phyloP scores from a whole-genome alignment of 2,113 vertebrate species.

The Chauna torquata region DNA sequence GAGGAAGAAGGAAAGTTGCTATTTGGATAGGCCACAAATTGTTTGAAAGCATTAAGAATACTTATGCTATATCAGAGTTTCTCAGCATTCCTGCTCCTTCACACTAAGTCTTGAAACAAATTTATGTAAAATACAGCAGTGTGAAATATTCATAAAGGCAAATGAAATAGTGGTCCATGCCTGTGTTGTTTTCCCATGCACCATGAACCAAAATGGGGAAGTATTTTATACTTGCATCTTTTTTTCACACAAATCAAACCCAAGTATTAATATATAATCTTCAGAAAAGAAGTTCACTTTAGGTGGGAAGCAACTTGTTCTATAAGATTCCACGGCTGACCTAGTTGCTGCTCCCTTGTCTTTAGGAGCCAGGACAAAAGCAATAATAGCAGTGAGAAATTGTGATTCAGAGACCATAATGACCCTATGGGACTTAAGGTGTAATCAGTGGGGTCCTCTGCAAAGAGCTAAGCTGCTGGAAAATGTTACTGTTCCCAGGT shows the following conservation, averaged over 20 bases:
- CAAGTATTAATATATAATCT: neutral
- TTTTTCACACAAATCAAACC: neutral
- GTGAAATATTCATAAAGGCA: neutral
- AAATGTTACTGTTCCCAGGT: neutral
- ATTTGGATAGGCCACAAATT: neutral
- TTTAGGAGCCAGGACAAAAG: neutral
- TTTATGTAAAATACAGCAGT: neutral
- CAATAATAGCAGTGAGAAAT: neutral
- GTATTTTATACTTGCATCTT: neutral
- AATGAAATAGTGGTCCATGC: neutral
- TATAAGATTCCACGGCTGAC: neutral
- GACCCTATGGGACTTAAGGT: neutral
- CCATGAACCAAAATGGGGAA: neutral
- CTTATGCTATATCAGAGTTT: neutral
- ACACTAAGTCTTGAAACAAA: neutral
- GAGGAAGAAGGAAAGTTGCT: neutral
- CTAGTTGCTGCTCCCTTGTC: neutral
- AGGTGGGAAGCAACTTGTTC: neutral
- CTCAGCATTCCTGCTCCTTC: neutral
- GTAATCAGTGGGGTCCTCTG: neutral
- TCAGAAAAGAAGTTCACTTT: neutral
- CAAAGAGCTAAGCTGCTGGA: neutral
- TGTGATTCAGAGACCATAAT: neutral
- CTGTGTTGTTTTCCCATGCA: neutral
- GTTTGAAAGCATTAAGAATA: neutral